Base-by-base conservation (phyloP, 2,113 vertebrate genomes). In the Istiophorus platypterus region DNA sequence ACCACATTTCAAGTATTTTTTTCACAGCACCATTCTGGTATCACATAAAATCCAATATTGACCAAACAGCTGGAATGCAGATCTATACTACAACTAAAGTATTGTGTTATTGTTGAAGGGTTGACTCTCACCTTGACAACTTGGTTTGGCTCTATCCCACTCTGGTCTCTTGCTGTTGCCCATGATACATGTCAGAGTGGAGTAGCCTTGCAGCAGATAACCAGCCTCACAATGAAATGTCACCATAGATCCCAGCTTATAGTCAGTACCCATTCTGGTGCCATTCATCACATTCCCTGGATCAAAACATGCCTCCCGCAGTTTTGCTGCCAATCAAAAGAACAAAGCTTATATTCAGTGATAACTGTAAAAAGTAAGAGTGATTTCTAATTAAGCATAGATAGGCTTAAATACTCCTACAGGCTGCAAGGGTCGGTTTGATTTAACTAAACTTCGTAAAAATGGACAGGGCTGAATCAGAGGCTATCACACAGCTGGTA, bases 251-350 rank as follows among this genome's bases (percentile, higher is more conserved):
- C 98, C 98, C 88, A 99, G 92, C 90, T 99, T 99, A 91, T 99
- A 99, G 95, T 99, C 98, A 85, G 96, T 95, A 76, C 98, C 98
- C 85, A 99, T 96, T 85, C 97, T 95, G 13, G 97, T 98, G 69
- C 98, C 98, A 89, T 99, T 99, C 98, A 99, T 98, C 92, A 99
- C 97, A 83, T 96, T 99, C 73, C 98, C 98, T 29, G 98, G 98
- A 93, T 99, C 98, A 94, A 99, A 99, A 85, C 98, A 99, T 2
- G 98, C 98, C 85, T 99, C 98, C 71, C 98, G 97, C 37, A 99
- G 96, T 87, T 99, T 99, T 83, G 98, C 98, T 99, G 87, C n/a
- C 77, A 88, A 71, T 88, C 73, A 78, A 81, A 70, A 72, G 62
- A 75, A 68, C 31, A 88, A 61, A 75, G 62, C 24, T 65, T 86